phyloP scores from a whole-genome alignment of 2,113 vertebrate genomes.

The Eptatretus burgeri region DNA sequence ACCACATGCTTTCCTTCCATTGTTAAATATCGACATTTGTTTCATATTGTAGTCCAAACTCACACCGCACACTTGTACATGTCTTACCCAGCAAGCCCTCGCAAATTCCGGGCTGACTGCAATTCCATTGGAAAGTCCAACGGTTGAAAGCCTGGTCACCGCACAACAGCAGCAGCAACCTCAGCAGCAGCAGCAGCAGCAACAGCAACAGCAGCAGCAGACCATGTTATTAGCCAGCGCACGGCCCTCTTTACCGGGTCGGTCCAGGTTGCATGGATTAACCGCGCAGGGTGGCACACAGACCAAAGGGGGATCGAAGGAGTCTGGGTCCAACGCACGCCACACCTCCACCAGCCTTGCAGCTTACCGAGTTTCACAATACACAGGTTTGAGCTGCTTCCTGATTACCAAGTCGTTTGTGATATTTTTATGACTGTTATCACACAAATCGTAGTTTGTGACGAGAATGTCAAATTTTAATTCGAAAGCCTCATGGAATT shows the following conservation, averaged over 20 bases:
- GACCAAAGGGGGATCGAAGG: neutral
- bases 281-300: too few relatives aligned
- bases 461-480: too few relatives aligned
- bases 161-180: neutral
- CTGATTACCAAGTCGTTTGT: too few relatives aligned
- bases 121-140: conserved; percentile 30
- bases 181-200: neutral
- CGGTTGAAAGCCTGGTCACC: neutral
- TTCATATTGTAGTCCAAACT: too few relatives aligned
- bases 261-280: neutral
- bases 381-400: neutral
- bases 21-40: too few relatives aligned
- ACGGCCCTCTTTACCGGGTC: neutral
- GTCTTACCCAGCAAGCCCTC: conserved; percentile 50
- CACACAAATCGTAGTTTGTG: too few relatives aligned
- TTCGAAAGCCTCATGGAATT: too few relatives aligned
- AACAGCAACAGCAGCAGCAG: neutral
- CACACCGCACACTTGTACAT: too few relatives aligned
- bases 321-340: neutral
- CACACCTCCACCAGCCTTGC: neutral
- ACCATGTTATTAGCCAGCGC: neutral
- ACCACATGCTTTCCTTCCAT: too few relatives aligned
- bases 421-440: too few relatives aligned
- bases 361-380: conserved; percentile 2
- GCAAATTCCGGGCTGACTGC: conserved; percentile 87